Evolutionary conservation across 2,113 vertebrate genomes (phyloP).

Genomic region (Elanus axillaris): DNA sequence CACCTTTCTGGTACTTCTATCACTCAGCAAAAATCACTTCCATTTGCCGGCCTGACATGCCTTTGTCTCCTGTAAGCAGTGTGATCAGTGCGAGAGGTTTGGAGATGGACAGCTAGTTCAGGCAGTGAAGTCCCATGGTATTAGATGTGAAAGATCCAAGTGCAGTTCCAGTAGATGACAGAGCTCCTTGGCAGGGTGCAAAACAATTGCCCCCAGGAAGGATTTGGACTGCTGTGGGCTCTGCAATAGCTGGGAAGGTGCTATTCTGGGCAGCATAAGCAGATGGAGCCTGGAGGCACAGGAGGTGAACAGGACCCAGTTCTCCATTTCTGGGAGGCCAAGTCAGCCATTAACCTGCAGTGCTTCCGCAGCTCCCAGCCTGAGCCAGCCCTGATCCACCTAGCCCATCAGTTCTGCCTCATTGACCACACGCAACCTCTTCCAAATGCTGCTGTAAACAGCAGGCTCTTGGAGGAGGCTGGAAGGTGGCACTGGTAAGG

Average conservation of each 20-base stretch:
- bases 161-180: background rate
- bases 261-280: background rate
- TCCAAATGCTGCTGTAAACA: conserved; percentile 30
- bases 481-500: conserved; percentile 17
- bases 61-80: background rate
- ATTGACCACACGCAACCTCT: background rate
- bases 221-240: background rate
- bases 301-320: background rate
- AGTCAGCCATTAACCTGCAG: background rate
- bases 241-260: background rate
- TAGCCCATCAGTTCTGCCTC: conserved; percentile 49
- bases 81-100: background rate
- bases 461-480: conserved; percentile 16
- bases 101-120: background rate
- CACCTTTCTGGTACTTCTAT: background rate
- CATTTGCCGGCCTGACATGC: background rate
- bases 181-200: background rate
- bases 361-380: background rate
- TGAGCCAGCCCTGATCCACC: conserved; percentile 36
- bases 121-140: background rate
- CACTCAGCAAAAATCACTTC: background rate
- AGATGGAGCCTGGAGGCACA: background rate
- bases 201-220: background rate
- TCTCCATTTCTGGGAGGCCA: background rate
- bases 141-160: background rate